Conservation (phyloP, 1,140 invertebrate species). For the Reticulitermes speratus region DNA sequence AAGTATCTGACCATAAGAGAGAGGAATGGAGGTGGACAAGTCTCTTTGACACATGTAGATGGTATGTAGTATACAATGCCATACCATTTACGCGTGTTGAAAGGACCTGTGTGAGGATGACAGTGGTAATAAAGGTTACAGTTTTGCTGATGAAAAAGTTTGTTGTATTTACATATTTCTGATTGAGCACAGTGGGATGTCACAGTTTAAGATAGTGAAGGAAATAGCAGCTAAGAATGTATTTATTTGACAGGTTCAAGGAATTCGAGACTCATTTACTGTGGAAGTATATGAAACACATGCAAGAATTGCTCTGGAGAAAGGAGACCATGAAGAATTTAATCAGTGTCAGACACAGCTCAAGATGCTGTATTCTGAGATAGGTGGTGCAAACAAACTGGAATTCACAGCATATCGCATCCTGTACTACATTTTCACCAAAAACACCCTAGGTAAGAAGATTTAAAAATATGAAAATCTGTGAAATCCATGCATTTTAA, state of each 20-base stretch:
- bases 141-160: constrained; percentile 26
- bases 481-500: not conserved
- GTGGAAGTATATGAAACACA: constrained; percentile 98
- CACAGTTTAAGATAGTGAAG: not conserved
- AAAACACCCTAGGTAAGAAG: constrained; percentile 86
- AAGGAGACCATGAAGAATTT: constrained; percentile 97
- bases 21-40: no score
- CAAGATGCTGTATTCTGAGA: constrained; percentile 83
- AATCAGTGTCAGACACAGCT: constrained; percentile 99
- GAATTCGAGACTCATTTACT: constrained; percentile 90
- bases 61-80: no score
- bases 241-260: constrained; percentile 74
- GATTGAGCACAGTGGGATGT: not conserved
- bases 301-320: constrained; percentile 94
- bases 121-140: not conserved
- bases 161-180: constrained; percentile 36
- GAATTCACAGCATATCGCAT: constrained; percentile 96
- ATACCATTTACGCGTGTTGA: no score
- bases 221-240: not conserved
- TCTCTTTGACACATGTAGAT: no score
- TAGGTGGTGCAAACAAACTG: constrained; percentile 69
- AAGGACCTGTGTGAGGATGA: no score
- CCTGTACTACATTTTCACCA: constrained; percentile 96
- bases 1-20: no score
- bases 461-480: not conserved